Base-by-base conservation (phyloP, 2,888 invertebrate genomes). In the Oeneis ivallda region DNA sequence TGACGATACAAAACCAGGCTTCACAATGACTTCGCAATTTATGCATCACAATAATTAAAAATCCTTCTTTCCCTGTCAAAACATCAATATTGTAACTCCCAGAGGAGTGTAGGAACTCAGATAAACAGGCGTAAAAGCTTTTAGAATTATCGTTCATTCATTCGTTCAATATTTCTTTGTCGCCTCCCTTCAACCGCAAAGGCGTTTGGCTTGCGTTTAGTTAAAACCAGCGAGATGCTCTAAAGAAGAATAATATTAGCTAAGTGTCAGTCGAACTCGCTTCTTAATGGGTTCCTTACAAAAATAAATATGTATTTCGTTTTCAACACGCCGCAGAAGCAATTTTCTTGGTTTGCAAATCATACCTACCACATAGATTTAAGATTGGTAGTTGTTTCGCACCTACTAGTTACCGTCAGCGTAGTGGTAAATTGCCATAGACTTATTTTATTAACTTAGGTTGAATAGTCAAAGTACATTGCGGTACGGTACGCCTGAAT, bases 141-240 rank as follows among this genome's bases (percentile, higher is more conserved):
- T 91, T 87, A 88, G 86, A 90, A 90, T 89, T 89, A 89, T 85
- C 80, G 80, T 78, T 83, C 85, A 88, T 91, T 83, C 85, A 87
- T 89, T 90, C 88, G 89, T 87, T 83, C 83, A 71, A 77, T 78
- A 81, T 82, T 87, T 83, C 85, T 87, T 90, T 89, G 88, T 89
- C 79, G 76, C 79, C 75, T 82, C 85, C 86, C 85, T 82, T 79
- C 76, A 77, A 76, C 77, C 78, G 80, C 79, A 76, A 82, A 72
- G 74, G 75, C 77, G 81, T 81, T 83, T 79, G 80, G 82, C 85
- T 80, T 78, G 75, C 77, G 81, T 81, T 83, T 79, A 80, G 82
- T 86, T 80, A 78, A 77, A 86, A 79, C 82, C 75, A 76, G 73
- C 73, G 73, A 74, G 39, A 72, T 74, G 71, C 73, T 75, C 74